Conservation (phyloP, 2,888 invertebrate genomes). For the Drosophila robusta region DNA sequence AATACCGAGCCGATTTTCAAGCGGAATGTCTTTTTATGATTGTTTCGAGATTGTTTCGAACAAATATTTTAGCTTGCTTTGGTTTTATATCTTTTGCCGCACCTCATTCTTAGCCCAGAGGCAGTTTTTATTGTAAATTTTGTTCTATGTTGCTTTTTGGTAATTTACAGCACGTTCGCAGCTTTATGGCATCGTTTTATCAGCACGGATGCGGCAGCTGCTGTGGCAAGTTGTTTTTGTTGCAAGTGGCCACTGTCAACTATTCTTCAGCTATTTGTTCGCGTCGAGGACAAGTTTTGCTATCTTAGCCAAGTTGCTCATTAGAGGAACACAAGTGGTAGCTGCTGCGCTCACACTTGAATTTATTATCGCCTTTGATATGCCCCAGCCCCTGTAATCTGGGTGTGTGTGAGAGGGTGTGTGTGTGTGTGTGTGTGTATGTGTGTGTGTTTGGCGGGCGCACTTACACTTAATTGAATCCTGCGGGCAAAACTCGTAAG, state of each 20-base stretch:
- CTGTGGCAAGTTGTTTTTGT: constrained; percentile 24
- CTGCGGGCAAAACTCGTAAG: constrained; percentile 70
- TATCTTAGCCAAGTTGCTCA: constrained; percentile 52
- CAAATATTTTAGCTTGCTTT: background rate
- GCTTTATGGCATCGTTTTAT: constrained; percentile 31
- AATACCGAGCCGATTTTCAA: too few species aligned
- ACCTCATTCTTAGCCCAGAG: background rate
- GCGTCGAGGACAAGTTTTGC: constrained; percentile 35
- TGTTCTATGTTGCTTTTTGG: constrained; percentile 9
- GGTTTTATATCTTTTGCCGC: background rate
- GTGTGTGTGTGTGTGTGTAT: constrained; percentile 1
- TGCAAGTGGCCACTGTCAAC: constrained; percentile 31
- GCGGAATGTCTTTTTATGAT: too few species aligned
- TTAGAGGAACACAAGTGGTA: constrained; percentile 26
- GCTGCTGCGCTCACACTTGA: constrained; percentile 44
- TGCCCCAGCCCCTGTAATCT: background rate
- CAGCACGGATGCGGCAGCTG: constrained; percentile 17
- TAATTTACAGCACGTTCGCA: constrained; percentile 14
- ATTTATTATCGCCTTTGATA: constrained; percentile 52
- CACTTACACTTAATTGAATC: constrained; percentile 79
- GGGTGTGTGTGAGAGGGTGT: constrained; percentile 3
- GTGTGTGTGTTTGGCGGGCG: constrained; percentile 32
- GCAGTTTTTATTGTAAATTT: constrained; percentile 5
- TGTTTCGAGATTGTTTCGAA: background rate
- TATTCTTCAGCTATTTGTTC: constrained; percentile 16